These are phyloP conservation scores for Heliconius cydno DNA, from an alignment of 2,888 invertebrate species.

Conservation along the genomic window DNA sequence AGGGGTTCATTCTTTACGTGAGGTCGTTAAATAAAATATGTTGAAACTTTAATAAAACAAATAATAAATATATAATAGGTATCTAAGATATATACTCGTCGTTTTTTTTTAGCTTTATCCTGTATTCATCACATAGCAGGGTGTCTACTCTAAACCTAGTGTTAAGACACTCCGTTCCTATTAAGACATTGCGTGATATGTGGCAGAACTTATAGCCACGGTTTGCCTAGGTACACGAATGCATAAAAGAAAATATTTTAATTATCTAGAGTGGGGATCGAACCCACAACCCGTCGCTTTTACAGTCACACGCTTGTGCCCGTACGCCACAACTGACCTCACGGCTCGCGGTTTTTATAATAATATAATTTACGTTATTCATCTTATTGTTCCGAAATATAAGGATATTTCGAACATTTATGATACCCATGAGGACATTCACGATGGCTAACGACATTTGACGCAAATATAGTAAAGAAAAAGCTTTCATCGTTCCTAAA, in stretches of 20 bases:
- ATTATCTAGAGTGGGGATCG: no score
- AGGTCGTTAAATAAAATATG: constrained; percentile 10
- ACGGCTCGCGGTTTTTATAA: neutral
- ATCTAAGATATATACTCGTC: neutral
- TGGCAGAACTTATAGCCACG: no score
- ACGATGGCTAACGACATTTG: neutral
- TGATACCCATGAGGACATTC: neutral
- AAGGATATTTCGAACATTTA: neutral
- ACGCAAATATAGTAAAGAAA: neutral
- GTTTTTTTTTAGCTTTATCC: no score
- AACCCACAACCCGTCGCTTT: no score
- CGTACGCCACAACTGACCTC: no score
- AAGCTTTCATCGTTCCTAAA: no score
- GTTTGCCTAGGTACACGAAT: neutral
- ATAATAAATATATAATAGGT: neutral
- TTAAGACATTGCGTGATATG: no score
- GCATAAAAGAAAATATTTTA: no score
- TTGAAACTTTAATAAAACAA: constrained; percentile 12
- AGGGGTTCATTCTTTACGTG: constrained; percentile 22
- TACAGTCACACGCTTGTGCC: no score
- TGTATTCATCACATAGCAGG: no score
- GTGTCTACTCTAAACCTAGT: no score
- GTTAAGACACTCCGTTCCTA: no score
- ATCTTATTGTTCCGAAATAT: neutral
- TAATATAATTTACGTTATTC: neutral